Base-by-base conservation (phyloP, 2,888 invertebrate species). In the Epicampocera succincta region DNA sequence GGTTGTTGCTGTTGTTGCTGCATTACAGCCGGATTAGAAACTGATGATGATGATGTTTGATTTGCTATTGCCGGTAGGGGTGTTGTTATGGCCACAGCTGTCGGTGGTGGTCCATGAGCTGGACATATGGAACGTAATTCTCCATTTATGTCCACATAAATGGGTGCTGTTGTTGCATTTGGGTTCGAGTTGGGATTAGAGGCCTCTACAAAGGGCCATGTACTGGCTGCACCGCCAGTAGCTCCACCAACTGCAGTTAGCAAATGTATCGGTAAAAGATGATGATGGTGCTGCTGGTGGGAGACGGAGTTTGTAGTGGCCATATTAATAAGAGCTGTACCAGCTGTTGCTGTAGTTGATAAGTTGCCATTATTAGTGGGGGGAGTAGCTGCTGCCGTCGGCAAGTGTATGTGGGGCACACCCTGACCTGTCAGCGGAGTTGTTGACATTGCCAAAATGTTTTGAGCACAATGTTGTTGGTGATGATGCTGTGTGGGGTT, bases 71-170 rank as follows among this genome's bases (percentile, higher is more conserved):
- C 50, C 58, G 76, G 60, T 66, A 81, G 58, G 21, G 61, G 79
- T 54, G 69, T 25, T 44, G 74, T 65, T 9, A 74, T 15, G 2
- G 40, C 40, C 19, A 75, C 54, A 66, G 78, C 74, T 21, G 65
- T 54, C 52, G 86, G 82, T 68, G 90, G 87, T 80, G 87, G 87
- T 68, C 91, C 90, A 89, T 91, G 91, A 79, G 91, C 89, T 77
- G 90, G 90, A 86, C 92, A 91, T 87, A 88, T 90, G 84, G 91
- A 92, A 83, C 90, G 91, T 77, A 92, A 92, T 85, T 93, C 93
- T 85, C 93, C 93, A 83, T 93, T 93, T 68, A 93, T 92, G 66
- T 93, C 93, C 87, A 93, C 92, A 88, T 93, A 93, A 87, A 93
- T 93, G 79, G 93, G 93, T 19, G 78, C 38, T 21, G 75, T 50